These are phyloP conservation scores for Hiodon alosoides DNA, from an alignment of 2,113 vertebrate species.

Conservation along the genomic window DNA sequence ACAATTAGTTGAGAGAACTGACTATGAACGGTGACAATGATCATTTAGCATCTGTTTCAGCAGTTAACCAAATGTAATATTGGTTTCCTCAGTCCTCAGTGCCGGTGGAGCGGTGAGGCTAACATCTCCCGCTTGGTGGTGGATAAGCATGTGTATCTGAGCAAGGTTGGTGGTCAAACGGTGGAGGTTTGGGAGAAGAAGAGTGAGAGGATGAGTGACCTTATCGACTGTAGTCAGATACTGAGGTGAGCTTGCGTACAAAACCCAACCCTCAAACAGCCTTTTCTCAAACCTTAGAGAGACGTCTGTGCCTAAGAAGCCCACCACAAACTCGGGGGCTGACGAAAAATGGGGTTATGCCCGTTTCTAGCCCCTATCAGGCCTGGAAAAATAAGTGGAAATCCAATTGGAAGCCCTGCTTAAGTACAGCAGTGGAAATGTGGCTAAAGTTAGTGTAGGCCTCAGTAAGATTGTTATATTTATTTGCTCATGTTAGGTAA, in stretches of 20 bases:
- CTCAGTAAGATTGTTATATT: no score
- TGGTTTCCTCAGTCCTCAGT: conserved; percentile 61
- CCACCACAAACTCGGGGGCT: neutral
- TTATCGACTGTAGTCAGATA: conserved; percentile 79
- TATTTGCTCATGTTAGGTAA: no score
- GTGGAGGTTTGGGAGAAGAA: conserved; percentile 94
- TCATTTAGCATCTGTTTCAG: no score
- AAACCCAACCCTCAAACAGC: neutral
- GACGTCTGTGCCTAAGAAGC: neutral
- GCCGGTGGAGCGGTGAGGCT: conserved; percentile 62
- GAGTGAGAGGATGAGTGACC: conserved; percentile 74
- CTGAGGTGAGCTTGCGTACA: conserved; percentile 64
- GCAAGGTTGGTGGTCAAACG: conserved; percentile 75
- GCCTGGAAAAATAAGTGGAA: no score
- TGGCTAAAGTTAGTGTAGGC: no score
- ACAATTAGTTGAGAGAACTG: neutral
- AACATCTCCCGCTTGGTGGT: conserved; percentile 81
- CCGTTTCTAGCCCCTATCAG: no score
- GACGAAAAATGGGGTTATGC: neutral
- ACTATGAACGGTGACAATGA: no score
- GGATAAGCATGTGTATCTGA: conserved; percentile 81
- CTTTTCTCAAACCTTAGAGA: neutral
- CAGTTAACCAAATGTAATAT: conserved; percentile 1
- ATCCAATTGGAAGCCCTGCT: no score
- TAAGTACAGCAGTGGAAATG: no score